Percentiles rank a stretch among this genome's conserved stretches.
phyloP scores from a whole-genome alignment of 1,140 invertebrate genomes.

The Heliconius himera region DNA sequence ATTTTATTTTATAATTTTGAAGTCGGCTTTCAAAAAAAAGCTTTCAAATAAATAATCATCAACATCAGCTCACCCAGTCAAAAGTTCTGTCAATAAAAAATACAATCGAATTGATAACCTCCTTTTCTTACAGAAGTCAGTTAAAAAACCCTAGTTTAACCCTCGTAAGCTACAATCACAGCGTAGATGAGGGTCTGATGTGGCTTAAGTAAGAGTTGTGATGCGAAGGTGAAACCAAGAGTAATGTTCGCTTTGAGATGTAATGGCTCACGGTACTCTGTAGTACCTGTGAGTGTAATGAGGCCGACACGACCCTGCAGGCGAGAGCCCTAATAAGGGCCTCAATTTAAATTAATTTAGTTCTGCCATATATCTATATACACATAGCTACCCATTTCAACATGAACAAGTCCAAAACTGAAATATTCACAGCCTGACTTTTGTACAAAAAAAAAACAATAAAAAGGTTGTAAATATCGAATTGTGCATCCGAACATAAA shows the following conservation, averaged over 20 bases:
- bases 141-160: not conserved
- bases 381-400: not conserved
- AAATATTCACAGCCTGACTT: not conserved
- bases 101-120: too few species aligned
- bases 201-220: not conserved
- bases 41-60: too few species aligned
- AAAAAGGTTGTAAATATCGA: not conserved
- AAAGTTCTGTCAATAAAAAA: too few species aligned
- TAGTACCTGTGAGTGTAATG: not conserved
- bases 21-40: too few species aligned
- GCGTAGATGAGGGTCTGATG: conserved; percentile 10
- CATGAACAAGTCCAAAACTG: not conserved
- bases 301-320: not conserved
- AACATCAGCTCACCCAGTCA: too few species aligned
- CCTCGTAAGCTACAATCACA: conserved; percentile 1
- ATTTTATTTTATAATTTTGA: too few species aligned
- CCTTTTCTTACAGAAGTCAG: too few species aligned
- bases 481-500: not conserved
- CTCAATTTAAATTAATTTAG: not conserved
- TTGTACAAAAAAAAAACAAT: not conserved
- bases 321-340: not conserved
- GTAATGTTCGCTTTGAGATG: too few species aligned
- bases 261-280: not conserved
- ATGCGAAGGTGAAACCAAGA: too few species aligned
- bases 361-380: not conserved